Evolutionary conservation across 2,888 invertebrate genomes (phyloP), one percentile per base, ranked within the genome.

Genomic region (Abscondita cerata): DNA sequence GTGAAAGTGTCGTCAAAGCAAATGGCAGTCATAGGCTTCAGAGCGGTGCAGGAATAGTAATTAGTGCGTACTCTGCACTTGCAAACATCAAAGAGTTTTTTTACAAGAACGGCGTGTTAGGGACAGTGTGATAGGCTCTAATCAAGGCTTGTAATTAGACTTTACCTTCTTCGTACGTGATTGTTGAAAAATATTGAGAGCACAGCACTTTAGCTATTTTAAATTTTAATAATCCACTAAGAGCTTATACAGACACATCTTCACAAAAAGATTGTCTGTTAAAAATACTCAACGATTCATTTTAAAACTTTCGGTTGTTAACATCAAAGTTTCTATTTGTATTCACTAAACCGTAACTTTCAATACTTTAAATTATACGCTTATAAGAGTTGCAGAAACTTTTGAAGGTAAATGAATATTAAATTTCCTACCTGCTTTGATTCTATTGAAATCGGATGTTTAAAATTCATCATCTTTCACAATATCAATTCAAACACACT

Each of bases 31-130:
- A 48, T 56, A 52, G 52, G 52, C 52, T 57, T 62, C 51, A 59
- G 55, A 59, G 59, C 59, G 52, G 55, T 19, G 59, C 55, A 52
- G 48, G 59, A 63, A 59, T 66, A 66, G 58, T 66, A 66, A 64
- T 66, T 66, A 66, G 64, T 66, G 66, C 66, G 63, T 64, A 57
- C 61, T 46, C 58, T 64, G 58, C 57, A 64, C 66, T 66, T 50
- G 47, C 15, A 19, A 54, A 66, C 64, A 52, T 66, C 66, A 66
- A 66, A 66, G 66, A 59, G 51, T 59, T 59, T 55, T n/a, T 59
- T 63, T 63, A 40, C 47, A 59, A 46, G 33, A 52, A 44, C 54
- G 52, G 56, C 41, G 51, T 55, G 59, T 48, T 50, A 51, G 40
- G 51, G 52, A 59, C 51, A 54, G 50, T 40, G 46, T 46, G 44